Evolutionary conservation across 2,797 vertebrate species (phyloP), one percentile per base, ranked within the genome.

Genomic region (Peromyscus nudipes): DNA sequence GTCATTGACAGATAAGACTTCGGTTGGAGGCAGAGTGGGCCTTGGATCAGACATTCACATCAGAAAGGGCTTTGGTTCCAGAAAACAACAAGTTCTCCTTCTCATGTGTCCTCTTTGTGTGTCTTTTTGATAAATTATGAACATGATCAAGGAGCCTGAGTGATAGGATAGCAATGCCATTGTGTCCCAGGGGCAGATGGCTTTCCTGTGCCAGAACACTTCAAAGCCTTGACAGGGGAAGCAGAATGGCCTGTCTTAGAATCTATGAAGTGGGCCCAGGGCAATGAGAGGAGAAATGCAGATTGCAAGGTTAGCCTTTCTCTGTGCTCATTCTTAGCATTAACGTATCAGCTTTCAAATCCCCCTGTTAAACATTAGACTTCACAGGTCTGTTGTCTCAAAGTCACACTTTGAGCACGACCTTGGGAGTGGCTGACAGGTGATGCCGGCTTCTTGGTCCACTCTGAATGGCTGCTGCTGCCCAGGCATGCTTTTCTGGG

Each of bases 1-100:
- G 79, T 98, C 98, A 98, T n/a, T 96, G 14, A 29, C 40, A 97
- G 97, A 98, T 97, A 98, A 98, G 96, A 60, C n/a, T 75, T 16
- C 82, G 2, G 37, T 46, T 83, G 91, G 77, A 76, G 6, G 95
- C 62, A n/a, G 62, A 84, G 93, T 75, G 97, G 97, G 94, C 97
- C 97, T 79, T 25, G 96, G 95, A 43, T 8, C 97, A 92, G 95
- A 96, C 13, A 6, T 83, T 93, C 84, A 95, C 73, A 65, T 77
- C 69, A 95, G 96, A 95, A 96, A 89, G 69, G 11, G 0, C 0
- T 17, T 96, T 19, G 88, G 69, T 64, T 71, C 94, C 76, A 37
- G 85, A 46, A 76, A 92, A 85, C 31, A 75, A 75, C 73, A 64
- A 71, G 19, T 21, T 57, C 55, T 64, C 11, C n/a, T 40, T 8